These are phyloP conservation scores for Amblyornis subalaris DNA, from an alignment of 2,113 vertebrate genomes.

Conservation along the genomic window DNA sequence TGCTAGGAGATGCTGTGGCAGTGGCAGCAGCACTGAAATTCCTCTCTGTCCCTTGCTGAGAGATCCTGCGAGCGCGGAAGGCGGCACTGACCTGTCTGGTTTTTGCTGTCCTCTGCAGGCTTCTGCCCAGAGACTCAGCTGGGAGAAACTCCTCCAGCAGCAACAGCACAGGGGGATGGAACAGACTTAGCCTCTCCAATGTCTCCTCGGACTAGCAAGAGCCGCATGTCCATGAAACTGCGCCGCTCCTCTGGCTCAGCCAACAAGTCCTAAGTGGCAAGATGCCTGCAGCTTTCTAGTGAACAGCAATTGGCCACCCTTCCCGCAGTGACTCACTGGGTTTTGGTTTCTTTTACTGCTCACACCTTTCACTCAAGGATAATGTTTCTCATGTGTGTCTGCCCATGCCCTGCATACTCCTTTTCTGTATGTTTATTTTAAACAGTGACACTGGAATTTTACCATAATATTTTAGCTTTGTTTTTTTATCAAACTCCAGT, in stretches of 20 bases:
- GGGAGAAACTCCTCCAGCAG: slow-evolving; percentile 84
- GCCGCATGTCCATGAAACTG: slow-evolving; percentile 98
- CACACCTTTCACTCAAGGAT: background rate
- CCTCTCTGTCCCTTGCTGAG: background rate
- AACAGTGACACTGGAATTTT: slow-evolving; percentile 73
- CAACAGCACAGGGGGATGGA: slow-evolving; percentile 84
- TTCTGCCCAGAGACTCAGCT: slow-evolving; percentile 88
- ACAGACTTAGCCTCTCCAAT: slow-evolving; percentile 93
- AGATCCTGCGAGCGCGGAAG: rapidly evolving
- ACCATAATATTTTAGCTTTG: slow-evolving; percentile 68
- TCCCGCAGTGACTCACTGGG: background rate
- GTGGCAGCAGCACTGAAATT: slow-evolving; percentile 24
- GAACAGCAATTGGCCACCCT: background rate
- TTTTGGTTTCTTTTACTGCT: background rate
- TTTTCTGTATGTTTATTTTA: slow-evolving; percentile 62
- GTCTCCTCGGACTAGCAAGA: slow-evolving; percentile 98
- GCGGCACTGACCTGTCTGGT: background rate
- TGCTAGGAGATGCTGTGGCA: slow-evolving; percentile 10
- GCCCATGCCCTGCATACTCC: background rate
- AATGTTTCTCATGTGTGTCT: background rate
- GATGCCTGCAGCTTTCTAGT: slow-evolving; percentile 24
- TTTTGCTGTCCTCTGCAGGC: slow-evolving; percentile 78
- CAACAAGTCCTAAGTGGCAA: slow-evolving; percentile 87
- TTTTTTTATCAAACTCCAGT: slow-evolving; percentile 15
- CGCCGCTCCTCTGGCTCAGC: slow-evolving; percentile 95